phyloP scores from a whole-genome alignment of 1,140 invertebrate species.

The Prorops nasuta region DNA sequence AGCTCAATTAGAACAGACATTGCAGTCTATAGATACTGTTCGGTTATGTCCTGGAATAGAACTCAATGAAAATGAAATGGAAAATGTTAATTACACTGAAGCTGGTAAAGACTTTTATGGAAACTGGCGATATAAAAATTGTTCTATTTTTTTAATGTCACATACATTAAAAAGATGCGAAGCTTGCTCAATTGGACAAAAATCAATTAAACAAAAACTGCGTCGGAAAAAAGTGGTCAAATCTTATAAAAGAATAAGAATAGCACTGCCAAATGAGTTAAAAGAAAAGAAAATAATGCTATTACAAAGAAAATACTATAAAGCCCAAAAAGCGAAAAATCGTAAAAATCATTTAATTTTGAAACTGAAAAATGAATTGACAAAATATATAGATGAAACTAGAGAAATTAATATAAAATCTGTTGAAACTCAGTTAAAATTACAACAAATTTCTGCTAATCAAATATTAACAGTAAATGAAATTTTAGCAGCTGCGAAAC shows the following conservation, averaged over 20 bases:
- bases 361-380: neutral
- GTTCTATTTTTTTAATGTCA: neutral
- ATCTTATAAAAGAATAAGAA: neutral
- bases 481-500: constrained; percentile 12
- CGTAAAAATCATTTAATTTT: neutral
- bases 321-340: neutral
- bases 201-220: neutral
- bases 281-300: neutral
- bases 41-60: too few relatives aligned
- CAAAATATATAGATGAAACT: neutral
- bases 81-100: too few relatives aligned
- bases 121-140: neutral
- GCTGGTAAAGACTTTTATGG: too few relatives aligned
- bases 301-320: too few relatives aligned
- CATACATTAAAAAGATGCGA: neutral
- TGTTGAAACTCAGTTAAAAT: neutral
- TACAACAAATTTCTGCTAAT: constrained; percentile 5
- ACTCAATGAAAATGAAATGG: too few relatives aligned
- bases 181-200: neutral
- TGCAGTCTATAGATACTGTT: too few relatives aligned
- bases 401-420: neutral
- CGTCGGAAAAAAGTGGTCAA: neutral
- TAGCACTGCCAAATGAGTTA: neutral
- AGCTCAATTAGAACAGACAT: too few relatives aligned
- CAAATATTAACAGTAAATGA: constrained; percentile 1